Percentiles rank a stretch among this genome's conserved stretches.
Evolutionary conservation across 2,113 vertebrate species (phyloP).

Genomic region (Suncus etruscus): DNA sequence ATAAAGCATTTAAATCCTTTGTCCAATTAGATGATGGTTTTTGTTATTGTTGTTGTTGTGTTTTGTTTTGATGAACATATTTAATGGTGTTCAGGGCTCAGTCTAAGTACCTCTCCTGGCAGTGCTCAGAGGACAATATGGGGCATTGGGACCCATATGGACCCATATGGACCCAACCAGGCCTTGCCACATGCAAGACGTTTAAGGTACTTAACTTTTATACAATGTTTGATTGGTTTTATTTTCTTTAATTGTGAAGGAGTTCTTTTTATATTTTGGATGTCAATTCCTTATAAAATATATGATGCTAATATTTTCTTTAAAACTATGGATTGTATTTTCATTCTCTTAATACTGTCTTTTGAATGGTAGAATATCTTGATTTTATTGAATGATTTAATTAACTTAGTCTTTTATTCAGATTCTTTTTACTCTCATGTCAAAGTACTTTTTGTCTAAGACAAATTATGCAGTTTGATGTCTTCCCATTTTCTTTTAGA

Average conservation of each 20-base stretch:
- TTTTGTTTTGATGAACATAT: background rate
- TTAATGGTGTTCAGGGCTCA: no score
- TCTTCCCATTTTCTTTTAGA: slow-evolving; percentile 32
- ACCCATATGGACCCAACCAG: no score
- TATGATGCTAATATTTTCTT: background rate
- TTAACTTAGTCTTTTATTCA: slow-evolving; percentile 35
- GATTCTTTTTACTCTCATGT: background rate
- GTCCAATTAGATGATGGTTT: slow-evolving; percentile 11
- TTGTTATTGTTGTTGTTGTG: background rate
- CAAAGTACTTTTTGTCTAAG: slow-evolving; percentile 41
- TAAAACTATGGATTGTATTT: background rate
- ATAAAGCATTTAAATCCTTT: slow-evolving; percentile 31
- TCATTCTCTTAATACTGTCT: slow-evolving; percentile 19
- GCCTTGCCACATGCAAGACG: no score
- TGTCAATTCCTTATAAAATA: slow-evolving; percentile 17
- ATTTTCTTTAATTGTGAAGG: background rate
- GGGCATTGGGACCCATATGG: no score
- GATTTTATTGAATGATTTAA: slow-evolving; percentile 45
- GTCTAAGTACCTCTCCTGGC: no score
- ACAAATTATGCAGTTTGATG: slow-evolving; percentile 7
- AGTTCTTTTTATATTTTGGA: slow-evolving; percentile 19
- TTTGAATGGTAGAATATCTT: slow-evolving; percentile 21
- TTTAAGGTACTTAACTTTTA: no score
- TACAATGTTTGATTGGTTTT: no score
- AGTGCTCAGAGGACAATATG: no score